These are phyloP conservation scores for Buteo buteo DNA, from an alignment of 2,113 vertebrate species.

Conservation along the genomic window DNA sequence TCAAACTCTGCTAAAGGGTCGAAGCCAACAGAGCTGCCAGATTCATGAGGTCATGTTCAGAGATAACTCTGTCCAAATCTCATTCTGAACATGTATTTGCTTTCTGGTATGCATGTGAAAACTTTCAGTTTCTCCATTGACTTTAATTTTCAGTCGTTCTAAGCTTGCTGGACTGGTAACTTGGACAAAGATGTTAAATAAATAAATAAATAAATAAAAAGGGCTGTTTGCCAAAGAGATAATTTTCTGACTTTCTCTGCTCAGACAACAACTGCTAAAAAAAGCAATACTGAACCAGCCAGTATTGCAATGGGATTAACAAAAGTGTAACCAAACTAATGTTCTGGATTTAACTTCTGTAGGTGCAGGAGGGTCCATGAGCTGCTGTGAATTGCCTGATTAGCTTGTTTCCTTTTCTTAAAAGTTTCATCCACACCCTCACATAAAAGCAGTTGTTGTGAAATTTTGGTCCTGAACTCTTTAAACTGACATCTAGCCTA, in stretches of 20 bases:
- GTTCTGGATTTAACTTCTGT: neutral
- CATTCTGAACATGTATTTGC: neutral
- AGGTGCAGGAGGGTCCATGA: neutral
- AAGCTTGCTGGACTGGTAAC: neutral
- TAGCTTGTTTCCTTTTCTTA: neutral
- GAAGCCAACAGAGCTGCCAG: constrained; percentile 9
- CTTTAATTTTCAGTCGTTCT: neutral
- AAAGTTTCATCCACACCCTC: neutral
- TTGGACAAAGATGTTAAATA: neutral
- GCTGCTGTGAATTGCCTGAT: neutral
- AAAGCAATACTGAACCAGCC: neutral
- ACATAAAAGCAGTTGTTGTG: neutral
- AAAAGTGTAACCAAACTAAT: neutral
- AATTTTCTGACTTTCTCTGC: neutral
- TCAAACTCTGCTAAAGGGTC: neutral
- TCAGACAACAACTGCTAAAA: neutral
- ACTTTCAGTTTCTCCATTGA: neutral
- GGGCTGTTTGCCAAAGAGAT: neutral
- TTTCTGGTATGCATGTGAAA: neutral
- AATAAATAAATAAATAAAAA: neutral
- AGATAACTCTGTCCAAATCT: constrained; percentile 32
- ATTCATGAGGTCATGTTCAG: constrained; percentile 6
- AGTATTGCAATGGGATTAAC: neutral
- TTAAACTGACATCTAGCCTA: neutral
- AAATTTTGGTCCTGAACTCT: neutral